phyloP scores from a whole-genome alignment of 2,113 vertebrate genomes.

The Solenodon paradoxus region DNA sequence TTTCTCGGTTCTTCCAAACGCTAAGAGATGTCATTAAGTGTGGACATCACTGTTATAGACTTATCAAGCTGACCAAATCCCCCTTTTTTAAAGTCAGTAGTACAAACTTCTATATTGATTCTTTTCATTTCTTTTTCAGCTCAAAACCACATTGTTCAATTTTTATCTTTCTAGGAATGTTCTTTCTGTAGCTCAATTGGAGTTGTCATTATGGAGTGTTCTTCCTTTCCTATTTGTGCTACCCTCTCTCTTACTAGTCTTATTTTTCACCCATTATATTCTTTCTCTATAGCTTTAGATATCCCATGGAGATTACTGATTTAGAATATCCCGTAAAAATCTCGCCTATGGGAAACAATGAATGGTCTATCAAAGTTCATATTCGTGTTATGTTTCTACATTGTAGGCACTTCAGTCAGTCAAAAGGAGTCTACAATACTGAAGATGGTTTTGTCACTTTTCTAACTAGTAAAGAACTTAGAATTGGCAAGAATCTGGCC shows the following conservation, averaged over 20 bases:
- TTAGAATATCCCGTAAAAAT: background rate
- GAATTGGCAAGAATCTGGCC: background rate
- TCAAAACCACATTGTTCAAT: background rate
- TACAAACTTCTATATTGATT: background rate
- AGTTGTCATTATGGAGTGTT: too few species aligned
- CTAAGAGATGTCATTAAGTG: background rate
- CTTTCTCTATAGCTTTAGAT: background rate
- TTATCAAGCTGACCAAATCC: background rate
- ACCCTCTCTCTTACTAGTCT: background rate
- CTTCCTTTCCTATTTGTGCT: background rate
- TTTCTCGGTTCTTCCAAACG: background rate
- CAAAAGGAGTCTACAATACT: background rate
- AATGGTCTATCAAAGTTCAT: background rate
- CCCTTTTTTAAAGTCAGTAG: background rate
- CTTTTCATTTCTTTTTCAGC: background rate
- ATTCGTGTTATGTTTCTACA: background rate
- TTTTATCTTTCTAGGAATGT: background rate
- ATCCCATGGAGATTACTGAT: background rate
- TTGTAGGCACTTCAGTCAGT: background rate
- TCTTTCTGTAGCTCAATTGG: background rate
- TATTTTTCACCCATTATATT: background rate
- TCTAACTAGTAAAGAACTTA: background rate
- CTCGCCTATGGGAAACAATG: background rate
- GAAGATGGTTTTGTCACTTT: background rate
- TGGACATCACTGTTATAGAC: background rate